Percentiles rank a stretch among this genome's conserved stretches.
Conservation (phyloP, 1,140 invertebrate species). For the Sinella curviseta region DNA sequence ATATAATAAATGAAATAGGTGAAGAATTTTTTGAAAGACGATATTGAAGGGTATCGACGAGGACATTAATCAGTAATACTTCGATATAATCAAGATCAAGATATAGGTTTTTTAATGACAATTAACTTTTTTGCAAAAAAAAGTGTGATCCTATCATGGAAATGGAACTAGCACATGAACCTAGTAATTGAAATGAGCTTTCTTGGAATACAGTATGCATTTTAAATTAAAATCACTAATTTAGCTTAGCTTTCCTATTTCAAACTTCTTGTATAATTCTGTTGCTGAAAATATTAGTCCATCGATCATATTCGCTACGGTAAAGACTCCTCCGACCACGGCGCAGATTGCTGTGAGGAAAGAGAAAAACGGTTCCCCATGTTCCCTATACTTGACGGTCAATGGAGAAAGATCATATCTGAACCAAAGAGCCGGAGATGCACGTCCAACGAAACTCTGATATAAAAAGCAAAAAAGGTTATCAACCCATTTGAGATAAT, state of each 20-base stretch:
- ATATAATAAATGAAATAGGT: too few species aligned
- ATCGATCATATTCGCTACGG: slow-evolving; percentile 67
- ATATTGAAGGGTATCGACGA: not conserved
- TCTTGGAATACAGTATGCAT: not conserved
- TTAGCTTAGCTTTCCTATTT: slow-evolving; percentile 56
- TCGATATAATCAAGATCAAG: too few species aligned
- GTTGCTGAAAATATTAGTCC: slow-evolving; percentile 64
- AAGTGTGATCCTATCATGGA: not conserved
- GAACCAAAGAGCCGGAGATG: slow-evolving; percentile 67
- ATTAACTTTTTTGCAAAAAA: too few species aligned
- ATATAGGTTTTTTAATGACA: too few species aligned
- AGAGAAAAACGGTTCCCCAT: slow-evolving; percentile 62
- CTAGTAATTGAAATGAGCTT: not conserved
- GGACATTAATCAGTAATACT: too few species aligned
- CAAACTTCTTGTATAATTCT: slow-evolving; percentile 63
- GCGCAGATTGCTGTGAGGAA: slow-evolving; percentile 70
- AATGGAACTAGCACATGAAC: not conserved
- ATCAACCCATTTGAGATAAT: not conserved
- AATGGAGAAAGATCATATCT: slow-evolving; percentile 65
- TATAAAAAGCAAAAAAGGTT: not conserved
- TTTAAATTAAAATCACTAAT: not conserved
- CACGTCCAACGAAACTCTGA: slow-evolving; percentile 51
- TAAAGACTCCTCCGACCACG: slow-evolving; percentile 69
- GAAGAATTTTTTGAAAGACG: not conserved
- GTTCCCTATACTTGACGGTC: slow-evolving; percentile 64